A percentile compares a stretch with the other conserved stretches of the same genome.
Evolutionary conservation across 2,888 invertebrate species (phyloP).

Genomic region (Luperina testacea): DNA sequence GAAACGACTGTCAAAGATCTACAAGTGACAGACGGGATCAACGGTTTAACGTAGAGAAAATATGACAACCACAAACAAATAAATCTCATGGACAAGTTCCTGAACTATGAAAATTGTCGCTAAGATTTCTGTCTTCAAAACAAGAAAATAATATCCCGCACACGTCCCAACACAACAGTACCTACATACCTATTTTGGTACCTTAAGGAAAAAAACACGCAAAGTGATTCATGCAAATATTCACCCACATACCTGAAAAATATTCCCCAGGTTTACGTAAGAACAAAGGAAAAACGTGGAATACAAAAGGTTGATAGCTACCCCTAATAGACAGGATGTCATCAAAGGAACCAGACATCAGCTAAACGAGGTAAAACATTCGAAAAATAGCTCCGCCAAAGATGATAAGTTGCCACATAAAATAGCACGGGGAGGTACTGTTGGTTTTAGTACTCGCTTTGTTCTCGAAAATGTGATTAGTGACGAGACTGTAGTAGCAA

Average conservation of each 20-base stretch:
- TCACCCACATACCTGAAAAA: slow-evolving; percentile 47
- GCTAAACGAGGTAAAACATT: slow-evolving; percentile 81
- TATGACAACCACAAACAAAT: not conserved
- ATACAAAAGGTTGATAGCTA: slow-evolving; percentile 65
- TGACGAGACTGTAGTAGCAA: not conserved
- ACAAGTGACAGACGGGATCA: not conserved
- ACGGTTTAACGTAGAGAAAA: not conserved
- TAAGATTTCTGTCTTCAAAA: slow-evolving; percentile 11
- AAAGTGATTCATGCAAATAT: slow-evolving; percentile 60
- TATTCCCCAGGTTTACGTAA: slow-evolving; percentile 49
- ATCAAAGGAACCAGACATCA: slow-evolving; percentile 79
- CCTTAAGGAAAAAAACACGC: slow-evolving; percentile 33
- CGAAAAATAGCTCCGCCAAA: slow-evolving; percentile 79
- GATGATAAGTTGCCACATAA: slow-evolving; percentile 80
- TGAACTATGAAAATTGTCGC: slow-evolving; percentile 3
- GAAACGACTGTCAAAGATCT: not conserved
- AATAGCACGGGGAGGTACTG: slow-evolving; percentile 63
- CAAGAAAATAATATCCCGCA: slow-evolving; percentile 19
- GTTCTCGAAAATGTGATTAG: slow-evolving; percentile 20
- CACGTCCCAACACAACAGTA: slow-evolving; percentile 20
- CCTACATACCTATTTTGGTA: slow-evolving; percentile 26
- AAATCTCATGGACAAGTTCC: not conserved
- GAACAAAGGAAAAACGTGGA: slow-evolving; percentile 63
- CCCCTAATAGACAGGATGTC: slow-evolving; percentile 70
- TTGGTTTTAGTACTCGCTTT: slow-evolving; percentile 43